Evolutionary conservation across 2,113 vertebrate species (phyloP), one percentile per base, ranked within the genome.

Genomic region (Centropristis striata): DNA sequence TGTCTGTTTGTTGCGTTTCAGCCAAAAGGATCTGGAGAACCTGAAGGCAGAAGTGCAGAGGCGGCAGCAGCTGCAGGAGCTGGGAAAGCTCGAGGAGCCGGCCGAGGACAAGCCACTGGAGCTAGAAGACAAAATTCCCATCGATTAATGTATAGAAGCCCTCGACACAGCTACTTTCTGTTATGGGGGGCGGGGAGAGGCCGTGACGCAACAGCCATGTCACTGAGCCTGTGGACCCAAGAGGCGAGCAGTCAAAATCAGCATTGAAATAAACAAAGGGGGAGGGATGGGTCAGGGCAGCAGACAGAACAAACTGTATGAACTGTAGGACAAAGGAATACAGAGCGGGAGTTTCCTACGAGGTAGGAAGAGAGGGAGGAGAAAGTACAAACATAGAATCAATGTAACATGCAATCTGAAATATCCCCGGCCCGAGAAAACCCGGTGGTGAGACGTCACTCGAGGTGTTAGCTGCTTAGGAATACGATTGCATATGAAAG

Each of bases 21-120:
- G 98, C 93, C 98, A 98, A 95, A 99, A 98, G 92, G 98, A 99
- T 92, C 92, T 99, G 94, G 98, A 99, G 93, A 98, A 96, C 85
- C 95, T 99, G 91, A 99, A 98, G 90, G 98, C 97, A 0, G 98
- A 99, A 89, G 98, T 99, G 61, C 97, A 99, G 73, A 95, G 97
- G 80, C 95, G 97, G 51, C 98, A 99, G 88, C 97, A 96, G 87
- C 95, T 99, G 71, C 97, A 99, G 53, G 97, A 98, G 72, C 93
- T 96, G 65, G 92, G 94, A 68, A 97, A 92, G 82, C 93, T 47
- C 16, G 91, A 94, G 12, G 96, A 97, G 74, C 94, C 87, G 71
- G 86, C 21, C 46, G 96, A 94, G 1, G 91, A 95, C 21, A 63
- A 68, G 23, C 88, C 66, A 76, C 90, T 77, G 84, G 95, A 92